Evolutionary conservation across 2,888 invertebrate species (phyloP), one percentile per base, ranked within the genome.

Genomic region (Patella ulyssiponensis): DNA sequence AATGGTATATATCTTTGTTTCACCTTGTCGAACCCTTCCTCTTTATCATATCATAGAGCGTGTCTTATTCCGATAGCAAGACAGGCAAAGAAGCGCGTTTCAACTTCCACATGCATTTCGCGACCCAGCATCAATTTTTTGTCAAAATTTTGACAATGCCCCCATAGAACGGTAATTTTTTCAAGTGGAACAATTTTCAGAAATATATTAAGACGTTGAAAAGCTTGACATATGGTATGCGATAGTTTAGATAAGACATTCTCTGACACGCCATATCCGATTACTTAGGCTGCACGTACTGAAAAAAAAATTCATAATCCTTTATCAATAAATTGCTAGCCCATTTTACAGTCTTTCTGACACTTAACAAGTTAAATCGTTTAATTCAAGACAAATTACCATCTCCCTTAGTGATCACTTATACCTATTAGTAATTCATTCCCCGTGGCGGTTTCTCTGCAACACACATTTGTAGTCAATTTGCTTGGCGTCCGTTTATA

Each of bases 391-490:
- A 64, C 64, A 64, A 64, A 64, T 64, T 64, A 64, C 23, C 20
- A 64, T 64, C 64, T 23, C 64, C 14, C 20, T 64, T 23, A 64
- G 64, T 20, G 20, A 64, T 64, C 74, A 58, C 74, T 74, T 69
- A n/a, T n/a, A 51, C 17, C 74, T 74, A 74, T 74, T 74, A 74
- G 51, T 69, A 74, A 54, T 23, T 58, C 23, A 69, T 69, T 74
- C 58, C 64, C 44, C n/a, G 51, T 20, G 23, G 74, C 58, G 33
- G 69, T 17, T 74, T 23, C 51, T 64, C 11, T 64, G 56, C 69
- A 23, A 20, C 74, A 44, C 56, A 74, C 74, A 74, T 74, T 74
- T 74, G 73, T 64, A 74, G 64, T 77, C 71, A 74, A 74, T 72
- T 77, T 74, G 64, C 69, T 64, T 58, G 20, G 69, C 69, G 73